Conservation (phyloP, 2,888 invertebrate genomes). For the Pristionchus entomophagus region DNA sequence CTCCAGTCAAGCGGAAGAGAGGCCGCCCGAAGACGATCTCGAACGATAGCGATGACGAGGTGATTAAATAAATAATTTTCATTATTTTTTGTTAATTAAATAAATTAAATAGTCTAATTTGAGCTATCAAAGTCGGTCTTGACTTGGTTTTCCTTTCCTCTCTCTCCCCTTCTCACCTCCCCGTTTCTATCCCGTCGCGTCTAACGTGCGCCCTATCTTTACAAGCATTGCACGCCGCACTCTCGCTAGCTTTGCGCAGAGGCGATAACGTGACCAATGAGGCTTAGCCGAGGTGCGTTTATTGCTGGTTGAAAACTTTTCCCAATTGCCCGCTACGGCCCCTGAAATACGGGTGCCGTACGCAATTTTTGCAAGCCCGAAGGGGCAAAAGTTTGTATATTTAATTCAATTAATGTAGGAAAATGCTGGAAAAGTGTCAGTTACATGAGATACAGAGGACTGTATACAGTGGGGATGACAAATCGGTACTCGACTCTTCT, state of each 20-base stretch:
- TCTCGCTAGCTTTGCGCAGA: slow-evolving; percentile 68
- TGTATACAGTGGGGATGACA: too few relatives aligned
- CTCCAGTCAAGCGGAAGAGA: slow-evolving; percentile 18
- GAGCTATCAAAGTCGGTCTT: too few relatives aligned
- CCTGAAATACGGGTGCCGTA: slow-evolving; percentile 68
- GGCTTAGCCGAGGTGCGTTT: slow-evolving; percentile 75
- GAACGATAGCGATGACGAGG: slow-evolving; percentile 44
- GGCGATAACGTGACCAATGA: slow-evolving; percentile 76
- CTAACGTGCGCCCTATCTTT: background rate
- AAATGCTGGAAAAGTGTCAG: background rate
- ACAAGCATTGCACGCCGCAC: background rate
- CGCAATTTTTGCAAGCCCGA: slow-evolving; percentile 69
- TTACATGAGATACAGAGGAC: too few relatives aligned
- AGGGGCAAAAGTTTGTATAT: slow-evolving; percentile 46
- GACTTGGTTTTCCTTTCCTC: background rate
- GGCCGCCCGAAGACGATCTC: slow-evolving; percentile 43
- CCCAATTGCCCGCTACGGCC: slow-evolving; percentile 73
- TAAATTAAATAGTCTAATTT: too few relatives aligned
- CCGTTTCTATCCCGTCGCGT: background rate
- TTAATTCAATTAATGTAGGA: background rate
- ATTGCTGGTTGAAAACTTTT: slow-evolving; percentile 76
- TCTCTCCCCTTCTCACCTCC: background rate
- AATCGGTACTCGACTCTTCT: too few relatives aligned
- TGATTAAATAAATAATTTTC: too few relatives aligned
- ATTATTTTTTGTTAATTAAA: too few relatives aligned